Evolutionary conservation across 35 echinoderm and acorn worm species (phyloP).

Genomic region (Anneissia japonica): DNA sequence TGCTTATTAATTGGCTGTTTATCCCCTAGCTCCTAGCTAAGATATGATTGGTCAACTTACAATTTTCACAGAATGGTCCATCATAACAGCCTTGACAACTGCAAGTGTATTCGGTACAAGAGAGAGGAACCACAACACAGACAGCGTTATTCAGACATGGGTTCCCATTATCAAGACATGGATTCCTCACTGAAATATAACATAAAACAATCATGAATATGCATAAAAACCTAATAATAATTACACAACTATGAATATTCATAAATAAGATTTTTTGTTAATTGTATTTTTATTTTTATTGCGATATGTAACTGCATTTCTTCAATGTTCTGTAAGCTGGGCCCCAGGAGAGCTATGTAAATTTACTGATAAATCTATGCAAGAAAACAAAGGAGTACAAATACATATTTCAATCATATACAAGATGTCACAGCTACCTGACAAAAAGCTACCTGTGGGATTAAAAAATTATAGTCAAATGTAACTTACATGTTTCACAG

Average conservation of each 20-base stretch:
- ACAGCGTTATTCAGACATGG: slow-evolving; percentile 56
- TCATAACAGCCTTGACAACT: slow-evolving; percentile 47
- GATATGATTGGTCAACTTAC: slow-evolving; percentile 19
- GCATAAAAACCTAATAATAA: not conserved
- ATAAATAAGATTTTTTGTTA: not conserved
- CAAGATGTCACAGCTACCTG: not conserved
- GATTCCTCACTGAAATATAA: slow-evolving; percentile 33
- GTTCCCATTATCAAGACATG: slow-evolving; percentile 30
- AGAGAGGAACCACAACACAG: slow-evolving; percentile 33
- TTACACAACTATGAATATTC: not conserved
- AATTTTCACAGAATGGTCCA: slow-evolving; percentile 48
- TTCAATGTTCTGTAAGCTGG: not conserved
- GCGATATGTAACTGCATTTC: not conserved
- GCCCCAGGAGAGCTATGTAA: not conserved
- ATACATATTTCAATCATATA: not conserved
- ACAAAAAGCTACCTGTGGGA: not conserved
- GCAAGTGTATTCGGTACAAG: slow-evolving; percentile 55
- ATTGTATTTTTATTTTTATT: not conserved
- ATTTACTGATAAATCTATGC: not conserved
- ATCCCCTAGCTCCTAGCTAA: too few species aligned
- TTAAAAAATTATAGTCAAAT: not conserved
- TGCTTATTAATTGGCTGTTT: too few species aligned
- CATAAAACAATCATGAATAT: too few species aligned
- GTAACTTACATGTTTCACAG: slow-evolving; percentile 71
- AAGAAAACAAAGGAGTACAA: not conserved